Evolutionary conservation across 1,140 invertebrate genomes (phyloP), one percentile per base, ranked within the genome.

Genomic region (Drosophila pachea): DNA sequence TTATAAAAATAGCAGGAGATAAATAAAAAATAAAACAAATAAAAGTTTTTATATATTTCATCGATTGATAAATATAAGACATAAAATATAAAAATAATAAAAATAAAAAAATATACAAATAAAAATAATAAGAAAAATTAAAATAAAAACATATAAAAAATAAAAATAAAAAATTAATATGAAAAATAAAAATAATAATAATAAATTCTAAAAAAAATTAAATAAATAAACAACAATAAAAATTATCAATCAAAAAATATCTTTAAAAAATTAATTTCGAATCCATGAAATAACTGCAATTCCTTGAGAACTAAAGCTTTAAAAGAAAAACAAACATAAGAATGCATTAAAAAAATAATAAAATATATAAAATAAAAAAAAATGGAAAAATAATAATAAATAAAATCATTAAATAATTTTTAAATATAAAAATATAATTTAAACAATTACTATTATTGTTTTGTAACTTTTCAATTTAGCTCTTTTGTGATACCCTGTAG

Each of bases 371-470:
- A n/a, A n/a, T 22, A 22, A 22, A 2, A 22, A 22, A 22, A 3
- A 22, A 22, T 22, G n/a, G n/a, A n/a, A n/a, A n/a, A n/a, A 70
- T 31, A 50, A 64, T 55, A 76, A 60, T 59, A 60, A 59, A 59
- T 12, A 9, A 38, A 38, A 38, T 38, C 35, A 8, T 22, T 22
- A 22, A 22, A 22, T 22, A 22, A 22, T 22, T 22, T 22, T 22
- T 22, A 22, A 22, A 22, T 22, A 22, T 22, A 22, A 22, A 22
- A 22, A 22, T 22, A 22, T 22, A 12, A 14, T 8, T 42, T 12
- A 1, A 8, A 0, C 5, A n/a, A n/a, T n/a, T n/a, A n/a, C n/a
- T n/a, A n/a, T n/a, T n/a, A n/a, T n/a, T n/a, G n/a, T n/a, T n/a
- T n/a, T 22, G 22, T 22, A 22, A 22, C 22, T 22, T 22, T 22